These are phyloP conservation scores for Ernsta delagoae DNA, from an alignment of 2,888 invertebrate species.

Conservation along the genomic window DNA sequence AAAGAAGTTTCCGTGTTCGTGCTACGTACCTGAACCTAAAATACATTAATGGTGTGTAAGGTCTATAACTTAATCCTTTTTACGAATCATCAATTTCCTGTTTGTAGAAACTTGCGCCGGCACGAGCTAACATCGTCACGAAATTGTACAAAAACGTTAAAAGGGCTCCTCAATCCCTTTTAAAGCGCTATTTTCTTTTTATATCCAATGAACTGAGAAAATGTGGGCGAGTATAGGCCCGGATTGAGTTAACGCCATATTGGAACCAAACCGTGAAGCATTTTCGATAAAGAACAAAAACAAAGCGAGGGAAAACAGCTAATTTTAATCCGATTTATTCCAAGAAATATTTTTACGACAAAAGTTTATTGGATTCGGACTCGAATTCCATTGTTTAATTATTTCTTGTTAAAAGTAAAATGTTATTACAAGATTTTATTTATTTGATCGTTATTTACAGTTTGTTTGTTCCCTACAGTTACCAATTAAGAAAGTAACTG, in stretches of 20 bases:
- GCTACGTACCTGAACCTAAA: too few relatives aligned
- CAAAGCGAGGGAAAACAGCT: slow-evolving; percentile 30
- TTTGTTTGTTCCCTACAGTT: too few relatives aligned
- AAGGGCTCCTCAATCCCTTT: slow-evolving; percentile 66
- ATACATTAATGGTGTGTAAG: too few relatives aligned
- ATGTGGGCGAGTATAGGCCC: slow-evolving; percentile 63
- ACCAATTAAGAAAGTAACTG: too few relatives aligned
- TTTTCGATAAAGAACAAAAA: slow-evolving; percentile 51
- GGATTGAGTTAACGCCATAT: slow-evolving; percentile 58
- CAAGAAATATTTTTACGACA: slow-evolving; percentile 12
- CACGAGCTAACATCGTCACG: slow-evolving; percentile 55
- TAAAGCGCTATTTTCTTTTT: slow-evolving; percentile 72
- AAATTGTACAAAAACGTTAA: slow-evolving; percentile 63
- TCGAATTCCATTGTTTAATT: slow-evolving; percentile 2
- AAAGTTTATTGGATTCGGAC: slow-evolving; percentile 1
- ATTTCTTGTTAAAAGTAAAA: neutral
- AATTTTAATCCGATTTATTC: slow-evolving; percentile 30
- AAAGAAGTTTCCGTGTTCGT: too few relatives aligned
- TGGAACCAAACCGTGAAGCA: slow-evolving; percentile 53
- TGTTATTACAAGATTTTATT: too few relatives aligned
- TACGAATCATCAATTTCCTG: slow-evolving; percentile 58
- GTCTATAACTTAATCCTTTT: slow-evolving; percentile 44
- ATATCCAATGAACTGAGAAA: slow-evolving; percentile 71
- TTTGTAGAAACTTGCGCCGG: slow-evolving; percentile 63
- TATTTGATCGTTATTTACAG: too few relatives aligned